Conservation (phyloP, 2,113 vertebrate species). For the Mirza zaza region DNA sequence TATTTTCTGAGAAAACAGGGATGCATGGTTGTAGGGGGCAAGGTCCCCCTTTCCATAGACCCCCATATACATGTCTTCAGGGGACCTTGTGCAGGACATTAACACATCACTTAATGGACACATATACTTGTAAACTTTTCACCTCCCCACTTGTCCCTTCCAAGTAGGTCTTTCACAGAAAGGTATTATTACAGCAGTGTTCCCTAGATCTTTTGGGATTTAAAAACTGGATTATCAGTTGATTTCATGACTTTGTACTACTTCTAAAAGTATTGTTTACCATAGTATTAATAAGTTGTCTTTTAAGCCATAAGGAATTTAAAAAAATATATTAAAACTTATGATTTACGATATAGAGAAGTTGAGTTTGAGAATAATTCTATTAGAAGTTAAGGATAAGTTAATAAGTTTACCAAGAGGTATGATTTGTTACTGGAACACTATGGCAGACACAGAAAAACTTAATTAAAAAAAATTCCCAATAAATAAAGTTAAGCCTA, state of each 20-base stretch:
- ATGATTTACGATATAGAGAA: background rate
- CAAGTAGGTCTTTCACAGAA: background rate
- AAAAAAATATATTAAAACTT: background rate
- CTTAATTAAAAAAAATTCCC: background rate
- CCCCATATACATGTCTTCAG: accelerated
- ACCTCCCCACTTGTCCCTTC: background rate
- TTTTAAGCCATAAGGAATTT: background rate
- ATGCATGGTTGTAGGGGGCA: background rate
- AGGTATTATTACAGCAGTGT: background rate
- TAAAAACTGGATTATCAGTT: background rate
- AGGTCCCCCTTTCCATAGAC: background rate
- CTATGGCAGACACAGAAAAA: background rate
- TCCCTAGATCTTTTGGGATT: background rate
- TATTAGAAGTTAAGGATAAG: background rate
- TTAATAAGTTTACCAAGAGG: background rate
- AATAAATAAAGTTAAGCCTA: background rate
- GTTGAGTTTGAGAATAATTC: background rate
- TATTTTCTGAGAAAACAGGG: background rate
- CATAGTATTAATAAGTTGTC: background rate
- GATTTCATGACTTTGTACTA: background rate
- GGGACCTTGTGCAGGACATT: background rate
- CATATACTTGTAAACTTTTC: background rate
- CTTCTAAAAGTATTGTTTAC: background rate
- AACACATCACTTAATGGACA: background rate
- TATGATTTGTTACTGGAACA: background rate